phyloP scores from a whole-genome alignment of 2,113 vertebrate species.

The Atractosteus spatula region DNA sequence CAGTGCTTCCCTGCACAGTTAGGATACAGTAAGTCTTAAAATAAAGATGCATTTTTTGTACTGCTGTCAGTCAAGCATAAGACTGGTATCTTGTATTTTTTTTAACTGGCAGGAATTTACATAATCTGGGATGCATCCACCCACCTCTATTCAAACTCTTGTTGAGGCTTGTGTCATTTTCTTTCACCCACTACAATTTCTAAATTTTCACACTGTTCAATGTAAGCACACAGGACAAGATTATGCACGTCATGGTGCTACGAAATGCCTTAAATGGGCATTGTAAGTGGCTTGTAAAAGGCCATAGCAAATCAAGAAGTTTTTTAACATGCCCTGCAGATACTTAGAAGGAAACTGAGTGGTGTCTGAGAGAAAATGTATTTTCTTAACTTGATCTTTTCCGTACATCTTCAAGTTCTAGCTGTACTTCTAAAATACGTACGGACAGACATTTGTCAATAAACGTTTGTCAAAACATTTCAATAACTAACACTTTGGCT shows the following conservation, averaged over 20 bases:
- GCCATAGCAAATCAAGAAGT: too few species aligned
- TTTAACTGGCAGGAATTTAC: not conserved
- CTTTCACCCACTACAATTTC: conserved; percentile 2
- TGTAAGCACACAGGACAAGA: not conserved
- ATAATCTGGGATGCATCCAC: conserved; percentile 4
- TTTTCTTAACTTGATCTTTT: too few species aligned
- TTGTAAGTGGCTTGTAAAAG: too few species aligned
- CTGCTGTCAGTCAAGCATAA: not conserved
- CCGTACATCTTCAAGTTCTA: too few species aligned
- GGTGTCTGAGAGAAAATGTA: too few species aligned
- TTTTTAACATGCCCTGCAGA: too few species aligned
- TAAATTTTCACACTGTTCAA: not conserved
- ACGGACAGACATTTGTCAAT: too few species aligned
- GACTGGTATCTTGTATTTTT: not conserved
- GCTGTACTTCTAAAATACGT: too few species aligned
- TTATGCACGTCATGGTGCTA: not conserved
- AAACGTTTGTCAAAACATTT: too few species aligned
- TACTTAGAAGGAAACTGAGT: too few species aligned
- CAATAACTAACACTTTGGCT: too few species aligned
- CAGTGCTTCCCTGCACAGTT: not conserved
- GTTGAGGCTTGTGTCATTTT: not conserved
- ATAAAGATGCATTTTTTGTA: not conserved
- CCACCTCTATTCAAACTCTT: conserved; percentile 3
- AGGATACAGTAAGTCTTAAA: not conserved
- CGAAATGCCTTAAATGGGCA: conserved; percentile 7